These are phyloP conservation scores for Pseudopodoces humilis DNA, from an alignment of 2,113 vertebrate genomes.

Conservation along the genomic window DNA sequence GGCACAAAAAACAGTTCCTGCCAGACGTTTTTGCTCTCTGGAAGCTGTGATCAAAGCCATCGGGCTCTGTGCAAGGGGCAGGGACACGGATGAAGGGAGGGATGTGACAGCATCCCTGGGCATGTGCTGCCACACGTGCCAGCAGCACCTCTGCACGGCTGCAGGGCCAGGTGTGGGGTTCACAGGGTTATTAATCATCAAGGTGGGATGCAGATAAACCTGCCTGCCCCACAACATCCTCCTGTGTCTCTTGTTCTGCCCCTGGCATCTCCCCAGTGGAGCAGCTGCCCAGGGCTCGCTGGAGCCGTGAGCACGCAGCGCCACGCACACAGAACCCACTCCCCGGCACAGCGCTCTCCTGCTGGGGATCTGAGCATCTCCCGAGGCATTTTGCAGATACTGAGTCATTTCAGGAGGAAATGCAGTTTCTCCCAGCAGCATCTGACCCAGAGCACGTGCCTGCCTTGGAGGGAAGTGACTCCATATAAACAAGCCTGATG, in stretches of 20 bases:
- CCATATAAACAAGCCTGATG: neutral
- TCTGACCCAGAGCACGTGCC: neutral
- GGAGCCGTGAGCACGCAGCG: rapidly evolving
- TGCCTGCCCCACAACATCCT: neutral
- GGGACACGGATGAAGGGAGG: neutral
- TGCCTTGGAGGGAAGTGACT: neutral
- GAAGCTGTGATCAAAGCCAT: neutral
- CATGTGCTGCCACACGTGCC: rapidly evolving
- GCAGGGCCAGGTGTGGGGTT: neutral
- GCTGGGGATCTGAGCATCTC: neutral
- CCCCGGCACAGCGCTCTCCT: rapidly evolving
- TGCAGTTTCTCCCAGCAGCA: neutral
- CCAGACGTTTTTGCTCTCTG: neutral
- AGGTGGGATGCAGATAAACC: neutral
- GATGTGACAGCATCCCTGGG: neutral
- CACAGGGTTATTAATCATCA: neutral
- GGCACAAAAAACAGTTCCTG: neutral
- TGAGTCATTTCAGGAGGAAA: neutral
- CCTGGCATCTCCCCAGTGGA: neutral
- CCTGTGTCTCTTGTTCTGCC: neutral
- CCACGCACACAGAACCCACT: neutral
- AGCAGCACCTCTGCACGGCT: rapidly evolving
- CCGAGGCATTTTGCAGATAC: neutral
- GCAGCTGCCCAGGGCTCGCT: neutral
- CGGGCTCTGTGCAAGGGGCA: neutral